phyloP scores from a whole-genome alignment of 2,113 vertebrate genomes.

The Lagopus leucura region DNA sequence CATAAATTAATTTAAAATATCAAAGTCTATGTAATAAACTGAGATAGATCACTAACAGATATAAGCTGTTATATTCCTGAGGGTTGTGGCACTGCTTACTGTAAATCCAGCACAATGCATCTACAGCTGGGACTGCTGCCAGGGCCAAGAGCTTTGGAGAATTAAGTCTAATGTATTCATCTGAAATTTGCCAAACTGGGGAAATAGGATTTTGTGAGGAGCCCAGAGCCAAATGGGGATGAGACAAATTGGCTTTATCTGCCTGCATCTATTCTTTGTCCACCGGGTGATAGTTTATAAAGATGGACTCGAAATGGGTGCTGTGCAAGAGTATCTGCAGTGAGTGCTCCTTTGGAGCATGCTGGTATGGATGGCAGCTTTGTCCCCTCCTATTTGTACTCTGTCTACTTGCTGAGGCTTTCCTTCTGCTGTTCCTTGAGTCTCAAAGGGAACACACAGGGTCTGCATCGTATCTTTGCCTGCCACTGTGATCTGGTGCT shows the following conservation, averaged over 20 bases:
- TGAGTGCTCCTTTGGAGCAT: neutral
- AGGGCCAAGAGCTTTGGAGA: neutral
- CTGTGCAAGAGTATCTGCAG: neutral
- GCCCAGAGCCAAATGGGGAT: neutral
- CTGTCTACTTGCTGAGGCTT: neutral
- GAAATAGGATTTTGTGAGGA: neutral
- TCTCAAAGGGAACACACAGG: neutral
- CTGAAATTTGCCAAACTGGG: neutral
- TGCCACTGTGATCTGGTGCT: neutral
- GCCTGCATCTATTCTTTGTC: neutral
- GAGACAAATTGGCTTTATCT: neutral
- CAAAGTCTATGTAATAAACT: neutral
- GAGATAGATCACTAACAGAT: neutral
- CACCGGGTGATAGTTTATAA: neutral
- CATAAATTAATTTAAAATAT: constrained; percentile 2
- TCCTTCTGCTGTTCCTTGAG: neutral
- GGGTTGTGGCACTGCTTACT: neutral
- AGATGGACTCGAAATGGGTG: neutral
- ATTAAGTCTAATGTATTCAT: fast-evolving
- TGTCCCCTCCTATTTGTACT: neutral
- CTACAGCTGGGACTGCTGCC: neutral
- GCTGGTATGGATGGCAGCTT: neutral
- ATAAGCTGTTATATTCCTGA: no score
- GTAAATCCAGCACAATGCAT: neutral
- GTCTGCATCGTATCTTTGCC: neutral